Conservation (phyloP, 2,797 vertebrate genomes). For the Agapornis canus region DNA sequence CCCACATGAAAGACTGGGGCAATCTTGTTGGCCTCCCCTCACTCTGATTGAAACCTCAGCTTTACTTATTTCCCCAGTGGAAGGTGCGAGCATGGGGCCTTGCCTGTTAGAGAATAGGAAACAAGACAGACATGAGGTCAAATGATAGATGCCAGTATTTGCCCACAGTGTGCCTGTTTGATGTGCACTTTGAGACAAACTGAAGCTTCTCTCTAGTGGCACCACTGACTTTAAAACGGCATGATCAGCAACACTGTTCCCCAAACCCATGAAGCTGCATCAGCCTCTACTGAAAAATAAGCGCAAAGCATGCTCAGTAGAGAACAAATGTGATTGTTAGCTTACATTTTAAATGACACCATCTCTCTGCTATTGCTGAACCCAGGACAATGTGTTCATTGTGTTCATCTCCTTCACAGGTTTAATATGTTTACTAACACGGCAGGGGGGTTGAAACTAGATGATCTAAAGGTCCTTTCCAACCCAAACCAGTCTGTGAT, state of each 20-base stretch:
- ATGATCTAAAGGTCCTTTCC: background rate
- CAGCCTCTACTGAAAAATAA: background rate
- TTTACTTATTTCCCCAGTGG: background rate
- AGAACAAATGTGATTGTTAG: background rate
- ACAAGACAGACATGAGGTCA: background rate
- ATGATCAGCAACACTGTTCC: background rate
- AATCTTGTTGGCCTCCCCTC: background rate
- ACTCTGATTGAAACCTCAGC: background rate
- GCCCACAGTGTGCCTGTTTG: background rate
- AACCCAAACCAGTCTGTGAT: background rate
- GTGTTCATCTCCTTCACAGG: fast-evolving
- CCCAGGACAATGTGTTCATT: fast-evolving
- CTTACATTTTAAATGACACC: background rate
- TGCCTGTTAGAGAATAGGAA: background rate
- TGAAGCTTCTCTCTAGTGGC: background rate
- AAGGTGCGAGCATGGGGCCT: background rate
- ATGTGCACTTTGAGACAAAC: background rate
- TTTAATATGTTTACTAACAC: background rate
- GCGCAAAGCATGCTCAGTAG: background rate
- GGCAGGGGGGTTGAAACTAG: background rate
- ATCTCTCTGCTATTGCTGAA: too few species aligned
- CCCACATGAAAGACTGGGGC: background rate
- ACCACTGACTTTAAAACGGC: background rate
- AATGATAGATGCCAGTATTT: background rate
- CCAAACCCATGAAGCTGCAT: background rate